Conservation (phyloP, 2,888 invertebrate species). For the Drosophila infuscata region DNA sequence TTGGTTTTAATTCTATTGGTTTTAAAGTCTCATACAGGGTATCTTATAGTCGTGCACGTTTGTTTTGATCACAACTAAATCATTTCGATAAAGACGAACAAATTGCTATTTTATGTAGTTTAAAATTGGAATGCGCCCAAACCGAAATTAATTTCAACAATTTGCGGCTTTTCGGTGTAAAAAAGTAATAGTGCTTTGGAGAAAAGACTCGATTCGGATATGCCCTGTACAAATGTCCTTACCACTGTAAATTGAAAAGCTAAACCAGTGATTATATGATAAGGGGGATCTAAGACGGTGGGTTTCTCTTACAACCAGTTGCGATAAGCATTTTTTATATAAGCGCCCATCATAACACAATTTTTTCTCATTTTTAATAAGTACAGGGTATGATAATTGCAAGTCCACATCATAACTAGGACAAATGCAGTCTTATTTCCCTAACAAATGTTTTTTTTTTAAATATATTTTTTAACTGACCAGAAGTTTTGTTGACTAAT, state of each 20-base stretch:
- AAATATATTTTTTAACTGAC: not conserved
- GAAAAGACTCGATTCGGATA: no score
- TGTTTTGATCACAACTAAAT: no score
- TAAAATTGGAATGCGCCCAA: not conserved
- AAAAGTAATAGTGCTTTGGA: no score
- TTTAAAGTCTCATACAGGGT: not conserved
- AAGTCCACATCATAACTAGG: not conserved
- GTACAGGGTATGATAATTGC: not conserved
- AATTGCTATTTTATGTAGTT: not conserved
- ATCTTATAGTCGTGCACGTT: not conserved
- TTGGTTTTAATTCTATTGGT: no score
- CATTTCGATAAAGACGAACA: not conserved
- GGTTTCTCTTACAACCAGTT: rapidly evolving
- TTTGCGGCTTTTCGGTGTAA: not conserved
- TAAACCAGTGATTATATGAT: not conserved
- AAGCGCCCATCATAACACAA: not conserved
- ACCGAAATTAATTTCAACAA: conserved; percentile 1
- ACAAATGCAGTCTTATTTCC: not conserved
- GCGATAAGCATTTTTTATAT: no score
- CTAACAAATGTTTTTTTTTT: not conserved
- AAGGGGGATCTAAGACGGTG: not conserved
- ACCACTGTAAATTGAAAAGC: not conserved
- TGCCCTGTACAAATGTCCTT: not conserved
- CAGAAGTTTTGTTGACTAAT: not conserved
- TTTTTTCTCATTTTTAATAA: not conserved